Conservation (phyloP, 2,888 invertebrate species). For the Erpobdella octoculata region DNA sequence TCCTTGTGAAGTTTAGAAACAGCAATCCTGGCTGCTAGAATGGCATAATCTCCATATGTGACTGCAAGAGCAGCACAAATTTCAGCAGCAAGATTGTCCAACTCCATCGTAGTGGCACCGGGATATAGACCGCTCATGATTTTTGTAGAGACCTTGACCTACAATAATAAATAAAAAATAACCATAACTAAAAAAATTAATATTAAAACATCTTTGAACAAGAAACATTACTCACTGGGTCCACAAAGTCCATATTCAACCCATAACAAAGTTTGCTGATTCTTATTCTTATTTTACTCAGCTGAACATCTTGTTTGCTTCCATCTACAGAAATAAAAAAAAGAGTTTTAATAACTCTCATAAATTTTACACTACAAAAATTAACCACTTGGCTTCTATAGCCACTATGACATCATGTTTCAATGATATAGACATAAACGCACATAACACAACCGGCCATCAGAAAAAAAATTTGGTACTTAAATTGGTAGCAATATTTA, state of each 20-base stretch:
- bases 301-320: conserved; percentile 83
- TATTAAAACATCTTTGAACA: too few relatives aligned
- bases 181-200: neutral
- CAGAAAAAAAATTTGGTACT: too few relatives aligned
- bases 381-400: too few relatives aligned
- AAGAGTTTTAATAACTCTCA: too few relatives aligned
- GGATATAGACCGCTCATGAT: conserved; percentile 89
- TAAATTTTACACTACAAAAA: too few relatives aligned
- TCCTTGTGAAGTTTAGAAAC: conserved; percentile 96
- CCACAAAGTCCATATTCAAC: conserved; percentile 87
- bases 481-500: too few relatives aligned
- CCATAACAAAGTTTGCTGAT: conserved; percentile 91
- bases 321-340: too few relatives aligned
- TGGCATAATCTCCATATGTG: conserved; percentile 87
- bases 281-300: conserved; percentile 94
- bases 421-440: too few relatives aligned
- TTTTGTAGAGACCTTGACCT: conserved; percentile 58
- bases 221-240: conserved; percentile 64
- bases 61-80: conserved; percentile 97
- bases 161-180: neutral
- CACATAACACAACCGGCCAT: too few relatives aligned
- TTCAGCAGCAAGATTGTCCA: conserved; percentile 95
- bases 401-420: too few relatives aligned
- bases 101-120: conserved; percentile 89
- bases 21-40: conserved; percentile 68